Conservation (phyloP, 2,113 vertebrate genomes). For the Sitta europaea region DNA sequence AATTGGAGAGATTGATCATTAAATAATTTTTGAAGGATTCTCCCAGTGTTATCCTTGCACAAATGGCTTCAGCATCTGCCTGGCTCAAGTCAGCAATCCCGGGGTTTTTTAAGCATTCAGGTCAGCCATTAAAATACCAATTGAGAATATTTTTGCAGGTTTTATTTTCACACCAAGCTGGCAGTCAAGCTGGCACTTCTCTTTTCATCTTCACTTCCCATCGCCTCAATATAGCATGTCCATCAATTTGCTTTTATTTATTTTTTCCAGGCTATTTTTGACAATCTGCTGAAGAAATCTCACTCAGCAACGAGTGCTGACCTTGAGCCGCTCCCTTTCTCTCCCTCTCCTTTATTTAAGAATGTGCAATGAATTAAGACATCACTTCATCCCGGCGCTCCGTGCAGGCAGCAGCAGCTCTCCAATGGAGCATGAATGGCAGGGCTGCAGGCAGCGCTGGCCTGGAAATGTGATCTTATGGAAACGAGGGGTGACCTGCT, state of each 20-base stretch:
- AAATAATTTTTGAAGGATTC: background rate
- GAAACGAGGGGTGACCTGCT: constrained; percentile 47
- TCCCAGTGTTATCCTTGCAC: background rate
- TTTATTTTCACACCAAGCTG: background rate
- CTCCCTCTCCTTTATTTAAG: constrained; percentile 36
- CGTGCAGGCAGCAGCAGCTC: background rate
- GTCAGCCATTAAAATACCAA: constrained; percentile 6
- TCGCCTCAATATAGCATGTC: background rate
- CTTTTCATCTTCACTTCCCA: constrained; percentile 11
- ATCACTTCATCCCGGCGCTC: background rate
- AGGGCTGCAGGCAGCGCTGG: constrained; percentile 31
- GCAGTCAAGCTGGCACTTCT: background rate
- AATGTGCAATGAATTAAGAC: constrained; percentile 61
- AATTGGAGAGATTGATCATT: background rate
- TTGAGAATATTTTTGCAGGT: background rate
- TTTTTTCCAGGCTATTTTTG: constrained; percentile 39
- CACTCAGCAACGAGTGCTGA: constrained; percentile 5
- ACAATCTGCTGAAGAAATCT: constrained; percentile 34
- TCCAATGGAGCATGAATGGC: constrained; percentile 63
- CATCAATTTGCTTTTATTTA: constrained; percentile 42
- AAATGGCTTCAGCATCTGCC: background rate
- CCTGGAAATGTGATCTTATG: constrained; percentile 65
- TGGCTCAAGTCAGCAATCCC: background rate
- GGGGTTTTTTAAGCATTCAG: background rate
- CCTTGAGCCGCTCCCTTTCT: constrained; percentile 54